phyloP scores from a whole-genome alignment of 2,797 vertebrate species.

The Pagetopsis macropterus region DNA sequence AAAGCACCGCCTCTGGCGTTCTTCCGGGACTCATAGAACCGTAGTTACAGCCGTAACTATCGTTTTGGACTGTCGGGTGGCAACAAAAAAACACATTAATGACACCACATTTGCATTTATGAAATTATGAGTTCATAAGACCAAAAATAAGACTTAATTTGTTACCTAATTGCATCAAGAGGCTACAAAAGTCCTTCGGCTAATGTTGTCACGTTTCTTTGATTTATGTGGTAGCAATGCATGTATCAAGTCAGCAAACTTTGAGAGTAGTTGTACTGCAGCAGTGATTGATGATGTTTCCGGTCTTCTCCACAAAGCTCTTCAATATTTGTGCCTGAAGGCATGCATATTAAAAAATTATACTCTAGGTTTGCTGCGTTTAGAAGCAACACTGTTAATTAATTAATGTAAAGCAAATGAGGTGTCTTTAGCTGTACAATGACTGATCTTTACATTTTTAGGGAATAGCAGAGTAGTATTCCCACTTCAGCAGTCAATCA shows the following conservation, averaged over 20 bases:
- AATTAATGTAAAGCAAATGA: constrained; percentile 34
- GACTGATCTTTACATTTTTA: constrained; percentile 48
- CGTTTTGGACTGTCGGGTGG: too few relatives aligned
- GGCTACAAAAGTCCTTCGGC: not conserved
- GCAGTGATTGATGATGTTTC: constrained; percentile 6
- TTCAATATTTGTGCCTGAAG: constrained; percentile 20
- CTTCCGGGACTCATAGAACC: too few relatives aligned
- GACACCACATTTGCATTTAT: too few relatives aligned
- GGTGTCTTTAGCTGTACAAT: constrained; percentile 26
- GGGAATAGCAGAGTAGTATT: constrained; percentile 39
- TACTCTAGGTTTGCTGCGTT: constrained; percentile 7
- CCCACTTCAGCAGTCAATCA: constrained; percentile 66
- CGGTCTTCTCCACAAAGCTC: constrained; percentile 24
- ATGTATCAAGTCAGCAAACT: constrained; percentile 5
- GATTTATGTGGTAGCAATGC: constrained; percentile 24
- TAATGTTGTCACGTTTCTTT: constrained; percentile 21
- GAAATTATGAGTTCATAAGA: not conserved
- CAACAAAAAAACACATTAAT: too few relatives aligned
- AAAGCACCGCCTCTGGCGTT: too few relatives aligned
- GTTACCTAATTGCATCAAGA: constrained; percentile 15
- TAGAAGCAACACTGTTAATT: constrained; percentile 22
- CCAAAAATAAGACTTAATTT: not conserved
- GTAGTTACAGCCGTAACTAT: too few relatives aligned
- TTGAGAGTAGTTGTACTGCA: not conserved
- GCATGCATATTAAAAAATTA: constrained; percentile 7